Evolutionary conservation across 2,888 invertebrate genomes (phyloP).

Genomic region (Mactromeris polynyma): DNA sequence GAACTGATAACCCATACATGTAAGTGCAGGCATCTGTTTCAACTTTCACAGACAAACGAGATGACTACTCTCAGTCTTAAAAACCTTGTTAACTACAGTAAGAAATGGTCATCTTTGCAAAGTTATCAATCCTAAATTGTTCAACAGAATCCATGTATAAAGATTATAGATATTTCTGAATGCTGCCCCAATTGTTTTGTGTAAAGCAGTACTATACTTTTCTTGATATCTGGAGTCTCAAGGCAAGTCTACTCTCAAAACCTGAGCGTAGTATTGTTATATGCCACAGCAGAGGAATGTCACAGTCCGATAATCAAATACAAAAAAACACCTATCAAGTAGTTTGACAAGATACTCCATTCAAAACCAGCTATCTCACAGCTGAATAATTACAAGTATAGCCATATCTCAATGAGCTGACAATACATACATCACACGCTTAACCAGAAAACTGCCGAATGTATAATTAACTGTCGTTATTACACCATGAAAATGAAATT

Average conservation of each 20-base stretch:
- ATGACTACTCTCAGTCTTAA: no score
- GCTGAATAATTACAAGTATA: background rate
- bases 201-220: no score
- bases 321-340: background rate
- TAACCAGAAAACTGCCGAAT: background rate
- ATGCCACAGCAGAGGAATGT: background rate
- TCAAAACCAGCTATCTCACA: background rate
- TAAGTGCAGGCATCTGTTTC: no score
- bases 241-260: background rate
- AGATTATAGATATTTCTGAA: no score
- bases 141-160: no score
- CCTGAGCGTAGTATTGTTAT: background rate
- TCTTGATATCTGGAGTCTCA: background rate
- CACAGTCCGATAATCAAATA: conserved; percentile 11
- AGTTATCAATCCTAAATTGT: no score
- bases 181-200: no score
- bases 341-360: conserved; percentile 13
- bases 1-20: no score
- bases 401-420: background rate
- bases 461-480: background rate
- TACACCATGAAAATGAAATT: background rate
- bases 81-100: no score
- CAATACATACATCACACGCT: background rate
- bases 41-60: no score
- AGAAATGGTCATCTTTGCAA: no score